Evolutionary conservation across 2,888 invertebrate genomes (phyloP).

Genomic region (Meghimatium bilineatum): DNA sequence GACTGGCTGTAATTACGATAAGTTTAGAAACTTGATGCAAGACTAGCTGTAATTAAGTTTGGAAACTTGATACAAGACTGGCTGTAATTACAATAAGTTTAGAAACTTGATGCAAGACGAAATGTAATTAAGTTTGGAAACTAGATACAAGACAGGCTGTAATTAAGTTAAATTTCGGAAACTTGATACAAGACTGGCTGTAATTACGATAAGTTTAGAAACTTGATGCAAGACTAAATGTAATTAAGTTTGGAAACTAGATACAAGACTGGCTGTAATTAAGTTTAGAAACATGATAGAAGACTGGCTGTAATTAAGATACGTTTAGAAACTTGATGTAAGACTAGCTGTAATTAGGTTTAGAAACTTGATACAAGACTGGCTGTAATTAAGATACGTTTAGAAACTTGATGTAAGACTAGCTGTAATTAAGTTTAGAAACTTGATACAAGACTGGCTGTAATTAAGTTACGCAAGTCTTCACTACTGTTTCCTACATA

Average conservation of each 20-base stretch:
- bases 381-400: not conserved
- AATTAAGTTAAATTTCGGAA: slow-evolving; percentile 7
- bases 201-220: slow-evolving; percentile 3
- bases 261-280: slow-evolving; percentile 14
- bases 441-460: slow-evolving; percentile 25
- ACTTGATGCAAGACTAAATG: slow-evolving; percentile 26
- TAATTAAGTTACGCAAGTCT: not conserved
- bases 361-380: slow-evolving; percentile 37
- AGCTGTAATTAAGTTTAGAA: slow-evolving; percentile 10
- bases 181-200: slow-evolving; percentile 25
- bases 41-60: not conserved
- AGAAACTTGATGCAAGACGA: slow-evolving; percentile 34
- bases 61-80: slow-evolving; percentile 37
- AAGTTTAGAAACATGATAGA: slow-evolving; percentile 30
- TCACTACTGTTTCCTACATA: slow-evolving; percentile 37
- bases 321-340: slow-evolving; percentile 32
- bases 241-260: slow-evolving; percentile 21
- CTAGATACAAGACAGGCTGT: slow-evolving; percentile 26
- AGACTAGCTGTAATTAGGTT: not conserved
- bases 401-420: slow-evolving; percentile 36
- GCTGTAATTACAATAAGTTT: not conserved
- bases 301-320: not conserved
- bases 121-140: slow-evolving; percentile 17
- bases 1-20: not conserved
- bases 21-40: slow-evolving; percentile 34